phyloP scores from a whole-genome alignment of 2,888 invertebrate genomes.

The Nesidiocoris tenuis region DNA sequence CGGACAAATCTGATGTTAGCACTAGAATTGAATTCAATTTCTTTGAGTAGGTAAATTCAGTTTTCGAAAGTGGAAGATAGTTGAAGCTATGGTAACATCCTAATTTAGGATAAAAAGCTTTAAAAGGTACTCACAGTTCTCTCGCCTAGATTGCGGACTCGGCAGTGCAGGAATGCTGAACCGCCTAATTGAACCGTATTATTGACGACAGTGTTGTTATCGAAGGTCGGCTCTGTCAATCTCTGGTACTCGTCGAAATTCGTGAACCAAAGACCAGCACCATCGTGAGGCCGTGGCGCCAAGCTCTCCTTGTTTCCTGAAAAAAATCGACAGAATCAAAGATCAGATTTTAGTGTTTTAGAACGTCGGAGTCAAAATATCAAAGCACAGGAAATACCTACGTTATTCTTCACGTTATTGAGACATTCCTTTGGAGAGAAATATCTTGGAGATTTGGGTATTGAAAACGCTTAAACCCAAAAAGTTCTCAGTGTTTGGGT shows the following conservation, averaged over 20 bases:
- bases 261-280: constrained; percentile 60
- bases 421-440: no score
- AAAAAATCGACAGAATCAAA: constrained; percentile 4
- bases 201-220: constrained; percentile 75
- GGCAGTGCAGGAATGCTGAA: constrained; percentile 77
- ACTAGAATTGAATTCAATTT: no score
- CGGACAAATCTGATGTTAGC: no score
- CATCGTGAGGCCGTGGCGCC: constrained; percentile 33
- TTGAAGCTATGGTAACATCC: not conserved
- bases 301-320: constrained; percentile 44
- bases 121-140: constrained; percentile 66
- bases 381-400: no score
- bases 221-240: constrained; percentile 56
- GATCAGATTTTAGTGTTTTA: not conserved
- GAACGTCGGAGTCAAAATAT: not conserved
- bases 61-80: not conserved
- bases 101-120: not conserved
- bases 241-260: constrained; percentile 59
- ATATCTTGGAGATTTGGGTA: no score
- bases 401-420: no score
- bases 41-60: no score
- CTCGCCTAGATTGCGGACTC: constrained; percentile 70
- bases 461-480: no score
- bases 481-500: no score
- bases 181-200: constrained; percentile 75